phyloP scores from a whole-genome alignment of 2,888 invertebrate species.

The Dynastes hyllus region DNA sequence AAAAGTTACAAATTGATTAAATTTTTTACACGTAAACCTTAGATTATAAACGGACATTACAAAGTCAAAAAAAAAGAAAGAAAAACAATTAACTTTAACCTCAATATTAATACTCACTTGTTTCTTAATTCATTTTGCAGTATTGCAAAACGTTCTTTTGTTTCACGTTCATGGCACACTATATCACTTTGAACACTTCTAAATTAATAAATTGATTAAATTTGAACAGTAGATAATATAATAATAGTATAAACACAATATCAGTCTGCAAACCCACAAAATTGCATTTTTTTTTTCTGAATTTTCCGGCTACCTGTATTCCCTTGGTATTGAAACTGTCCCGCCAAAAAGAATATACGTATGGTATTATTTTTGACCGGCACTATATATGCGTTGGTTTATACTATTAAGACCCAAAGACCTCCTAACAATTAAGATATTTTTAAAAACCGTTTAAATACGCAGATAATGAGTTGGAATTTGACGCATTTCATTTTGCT shows the following conservation, averaged over 20 bases:
- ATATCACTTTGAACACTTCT: conserved; percentile 19
- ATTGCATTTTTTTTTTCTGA: too few relatives aligned
- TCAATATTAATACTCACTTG: conserved; percentile 26
- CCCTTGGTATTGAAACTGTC: too few relatives aligned
- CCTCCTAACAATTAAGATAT: background rate
- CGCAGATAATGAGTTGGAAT: background rate
- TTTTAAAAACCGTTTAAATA: too few relatives aligned
- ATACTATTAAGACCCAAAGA: background rate
- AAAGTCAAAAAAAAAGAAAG: background rate
- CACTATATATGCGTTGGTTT: too few relatives aligned
- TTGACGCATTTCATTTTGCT: background rate
- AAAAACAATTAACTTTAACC: background rate
- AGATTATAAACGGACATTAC: background rate
- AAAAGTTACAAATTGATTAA: too few relatives aligned
- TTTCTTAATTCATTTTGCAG: background rate
- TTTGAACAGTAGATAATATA: background rate
- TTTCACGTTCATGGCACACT: conserved; percentile 26
- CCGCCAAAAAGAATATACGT: too few relatives aligned
- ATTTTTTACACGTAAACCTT: too few relatives aligned
- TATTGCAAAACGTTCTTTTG: background rate
- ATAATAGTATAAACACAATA: too few relatives aligned
- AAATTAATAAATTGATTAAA: background rate
- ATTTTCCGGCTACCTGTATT: too few relatives aligned
- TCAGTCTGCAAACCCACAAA: too few relatives aligned
- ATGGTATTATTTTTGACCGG: too few relatives aligned